Conservation (phyloP, 2,113 vertebrate genomes). For the Caranx ignobilis region DNA sequence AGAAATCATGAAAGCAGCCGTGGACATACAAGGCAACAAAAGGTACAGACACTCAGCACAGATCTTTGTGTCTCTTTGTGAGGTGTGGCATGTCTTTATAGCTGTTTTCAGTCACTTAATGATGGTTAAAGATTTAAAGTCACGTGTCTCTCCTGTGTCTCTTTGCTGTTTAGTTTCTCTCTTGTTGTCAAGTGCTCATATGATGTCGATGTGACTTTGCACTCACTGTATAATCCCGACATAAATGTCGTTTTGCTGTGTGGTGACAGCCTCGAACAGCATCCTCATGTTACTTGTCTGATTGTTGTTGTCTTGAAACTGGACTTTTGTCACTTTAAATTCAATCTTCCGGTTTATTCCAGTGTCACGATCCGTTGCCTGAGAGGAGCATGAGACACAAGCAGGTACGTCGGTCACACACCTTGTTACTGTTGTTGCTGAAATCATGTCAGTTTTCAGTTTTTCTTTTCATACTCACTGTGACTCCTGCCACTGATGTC, state of each 20-base stretch:
- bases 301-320: conserved; percentile 75
- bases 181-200: not conserved
- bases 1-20: not conserved
- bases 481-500: conserved; percentile 77
- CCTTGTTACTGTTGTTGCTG: not conserved
- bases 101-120: not conserved
- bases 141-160: not conserved
- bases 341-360: conserved; percentile 74
- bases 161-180: not conserved
- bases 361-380: conserved; percentile 90
- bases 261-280: conserved; percentile 80
- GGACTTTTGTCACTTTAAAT: conserved; percentile 82
- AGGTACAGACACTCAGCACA: not conserved
- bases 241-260: conserved; percentile 55
- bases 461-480: conserved; percentile 73
- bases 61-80: not conserved
- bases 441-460: not conserved
- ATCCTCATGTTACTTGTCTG: accelerated
- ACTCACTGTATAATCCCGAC: conserved; percentile 80
- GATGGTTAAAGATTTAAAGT: not conserved
- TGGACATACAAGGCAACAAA: not conserved
- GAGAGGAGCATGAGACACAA: conserved; percentile 5
- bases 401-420: not conserved
- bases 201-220: conserved; percentile 1
- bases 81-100: not conserved